These are phyloP conservation scores for Lasioglossum pauxillum DNA, from an alignment of 2,888 invertebrate genomes.

Conservation along the genomic window DNA sequence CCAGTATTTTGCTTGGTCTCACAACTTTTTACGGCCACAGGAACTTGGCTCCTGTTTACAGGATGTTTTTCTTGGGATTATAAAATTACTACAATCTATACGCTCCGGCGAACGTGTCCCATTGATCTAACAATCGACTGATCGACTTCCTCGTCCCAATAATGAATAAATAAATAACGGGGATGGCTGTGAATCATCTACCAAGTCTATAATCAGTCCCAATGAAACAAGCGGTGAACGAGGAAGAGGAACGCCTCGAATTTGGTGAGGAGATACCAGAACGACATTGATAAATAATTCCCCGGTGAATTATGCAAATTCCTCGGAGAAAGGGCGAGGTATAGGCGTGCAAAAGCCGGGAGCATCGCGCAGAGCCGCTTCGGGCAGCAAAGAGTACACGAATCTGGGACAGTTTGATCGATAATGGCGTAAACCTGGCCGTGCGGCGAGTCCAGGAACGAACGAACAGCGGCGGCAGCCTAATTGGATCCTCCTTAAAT, in stretches of 20 bases:
- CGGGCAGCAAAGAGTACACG: conserved; percentile 57
- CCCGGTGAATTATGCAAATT: not conserved
- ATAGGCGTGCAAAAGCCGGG: not conserved
- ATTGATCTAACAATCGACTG: too few relatives aligned
- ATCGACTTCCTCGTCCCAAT: too few relatives aligned
- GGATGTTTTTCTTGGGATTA: too few relatives aligned
- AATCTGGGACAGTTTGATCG: conserved; percentile 77
- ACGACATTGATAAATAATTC: not conserved
- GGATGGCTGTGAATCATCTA: not conserved
- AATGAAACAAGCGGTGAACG: not conserved
- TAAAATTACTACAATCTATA: too few relatives aligned
- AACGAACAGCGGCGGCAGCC: conserved; percentile 26
- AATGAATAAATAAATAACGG: not conserved
- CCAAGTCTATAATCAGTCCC: not conserved
- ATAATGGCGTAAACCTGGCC: conserved; percentile 68
- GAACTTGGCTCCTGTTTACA: too few relatives aligned
- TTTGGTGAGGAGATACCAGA: not conserved
- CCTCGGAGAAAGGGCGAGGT: conserved; percentile 9
- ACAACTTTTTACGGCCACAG: too few relatives aligned
- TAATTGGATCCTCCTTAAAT: conserved; percentile 63
- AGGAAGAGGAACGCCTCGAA: not conserved
- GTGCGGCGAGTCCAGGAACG: conserved; percentile 57
- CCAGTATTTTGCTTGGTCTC: too few relatives aligned
- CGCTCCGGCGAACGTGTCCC: not conserved
- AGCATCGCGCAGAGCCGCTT: conserved; percentile 46